A percentile compares a stretch with the other conserved stretches of the same genome.
These are phyloP conservation scores for Saccopteryx bilineata DNA, from an alignment of 2,113 vertebrate genomes.

Conservation along the genomic window DNA sequence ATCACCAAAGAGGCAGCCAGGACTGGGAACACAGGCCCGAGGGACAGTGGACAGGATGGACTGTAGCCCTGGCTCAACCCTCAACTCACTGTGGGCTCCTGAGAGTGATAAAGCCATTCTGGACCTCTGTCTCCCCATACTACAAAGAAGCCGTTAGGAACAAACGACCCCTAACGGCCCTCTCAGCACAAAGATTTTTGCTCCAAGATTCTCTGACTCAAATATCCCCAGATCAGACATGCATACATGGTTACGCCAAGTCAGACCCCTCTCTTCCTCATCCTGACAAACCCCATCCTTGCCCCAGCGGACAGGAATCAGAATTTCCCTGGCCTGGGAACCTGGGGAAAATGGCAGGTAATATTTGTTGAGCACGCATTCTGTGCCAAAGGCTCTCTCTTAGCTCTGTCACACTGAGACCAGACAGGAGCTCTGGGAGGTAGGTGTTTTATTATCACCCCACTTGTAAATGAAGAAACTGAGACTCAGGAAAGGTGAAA, in stretches of 20 bases:
- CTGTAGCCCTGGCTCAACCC: neutral
- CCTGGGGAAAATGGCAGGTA: too few relatives aligned
- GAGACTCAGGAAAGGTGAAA: neutral
- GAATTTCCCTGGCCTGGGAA: neutral
- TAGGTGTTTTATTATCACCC: neutral
- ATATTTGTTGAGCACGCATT: neutral
- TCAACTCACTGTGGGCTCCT: neutral
- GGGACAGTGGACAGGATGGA: neutral
- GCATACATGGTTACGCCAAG: neutral
- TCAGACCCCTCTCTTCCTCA: neutral
- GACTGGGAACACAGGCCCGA: neutral
- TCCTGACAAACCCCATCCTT: neutral
- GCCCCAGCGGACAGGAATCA: too few relatives aligned
- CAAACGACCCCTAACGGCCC: neutral
- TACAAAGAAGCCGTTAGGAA: conserved; percentile 13
- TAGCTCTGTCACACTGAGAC: accelerated
- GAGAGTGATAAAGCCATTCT: neutral
- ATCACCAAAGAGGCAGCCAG: conserved; percentile 64
- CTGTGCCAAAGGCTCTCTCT: neutral
- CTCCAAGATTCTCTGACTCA: neutral
- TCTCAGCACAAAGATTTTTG: neutral
- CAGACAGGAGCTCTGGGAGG: neutral
- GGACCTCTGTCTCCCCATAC: neutral
- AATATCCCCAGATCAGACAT: neutral
- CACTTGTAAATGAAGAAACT: neutral